Evolutionary conservation across 2,797 vertebrate genomes (phyloP).

Genomic region (Hapalemur alaotrensis): DNA sequence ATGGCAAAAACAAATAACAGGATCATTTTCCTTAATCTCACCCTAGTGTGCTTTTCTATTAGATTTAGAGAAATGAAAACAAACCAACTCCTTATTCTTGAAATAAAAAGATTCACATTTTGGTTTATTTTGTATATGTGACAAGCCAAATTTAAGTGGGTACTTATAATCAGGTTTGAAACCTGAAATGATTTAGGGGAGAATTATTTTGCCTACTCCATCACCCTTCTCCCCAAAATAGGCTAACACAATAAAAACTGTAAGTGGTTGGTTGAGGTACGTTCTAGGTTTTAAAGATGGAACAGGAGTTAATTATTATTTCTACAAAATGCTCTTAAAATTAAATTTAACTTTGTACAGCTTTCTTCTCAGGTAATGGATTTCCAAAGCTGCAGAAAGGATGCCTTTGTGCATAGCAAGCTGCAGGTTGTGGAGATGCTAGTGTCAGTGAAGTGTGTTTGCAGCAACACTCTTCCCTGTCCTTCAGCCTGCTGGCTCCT

Average conservation of each 20-base stretch:
- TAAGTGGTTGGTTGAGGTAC: not conserved
- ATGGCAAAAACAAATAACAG: not conserved
- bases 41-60: not conserved
- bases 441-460: not conserved
- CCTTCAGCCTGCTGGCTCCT: not conserved
- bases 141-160: not conserved
- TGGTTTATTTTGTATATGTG: not conserved
- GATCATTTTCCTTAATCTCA: not conserved
- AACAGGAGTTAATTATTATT: not conserved
- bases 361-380: not conserved
- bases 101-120: not conserved
- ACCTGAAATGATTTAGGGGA: not conserved
- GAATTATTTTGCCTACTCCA: not conserved
- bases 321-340: slow-evolving; percentile 12
- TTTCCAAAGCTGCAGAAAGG: not conserved
- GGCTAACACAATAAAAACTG: not conserved
- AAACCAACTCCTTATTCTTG: not conserved
- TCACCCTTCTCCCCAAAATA: not conserved
- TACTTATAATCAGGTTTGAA: not conserved
- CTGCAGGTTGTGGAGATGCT: not conserved
- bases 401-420: not conserved
- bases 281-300: slow-evolving; percentile 5
- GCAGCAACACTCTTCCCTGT: not conserved
- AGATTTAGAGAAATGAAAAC: slow-evolving; percentile 22
- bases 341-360: not conserved